Base-by-base conservation (phyloP, 2,797 vertebrate genomes). In the Echiichthys vipera region DNA sequence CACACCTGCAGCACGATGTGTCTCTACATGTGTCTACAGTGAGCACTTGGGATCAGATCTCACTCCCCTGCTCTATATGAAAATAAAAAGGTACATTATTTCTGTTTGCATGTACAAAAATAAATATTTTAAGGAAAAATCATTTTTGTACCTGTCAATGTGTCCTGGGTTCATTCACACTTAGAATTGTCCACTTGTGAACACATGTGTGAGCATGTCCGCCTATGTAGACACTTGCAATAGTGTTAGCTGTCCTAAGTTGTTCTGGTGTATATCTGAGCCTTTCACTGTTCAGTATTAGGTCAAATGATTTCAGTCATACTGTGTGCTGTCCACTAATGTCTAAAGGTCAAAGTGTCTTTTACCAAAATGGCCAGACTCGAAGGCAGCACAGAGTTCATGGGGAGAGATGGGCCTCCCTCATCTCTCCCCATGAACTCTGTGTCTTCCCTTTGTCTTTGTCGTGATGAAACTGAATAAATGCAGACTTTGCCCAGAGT, bases 351-450 rank as follows among this genome's bases (percentile, higher is more conserved):
- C 18, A 59, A 43, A 29, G 18, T 29, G 8, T 27, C n/a, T 6
- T n/a, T 24, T 54, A 36, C n/a, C 37, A 18, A 3, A 58, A n/a
- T 42, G 55, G 55, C 55, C 55, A 18, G 8, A 57, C 54, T 57
- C 12, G 18, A 53, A 53, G 50, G 29, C 50, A 36, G 34, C 7
- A 25, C 54, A 20, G n/a, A n/a, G n/a, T n/a, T n/a, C n/a, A n/a
- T n/a, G n/a, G n/a, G n/a, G n/a, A n/a, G n/a, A n/a, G n/a, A n/a
- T n/a, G n/a, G n/a, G 18, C 51, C 51, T 56, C 9, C 36, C 22
- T 18, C 17, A n/a, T 45, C 15, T 27, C 30, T 49, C 32, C n/a
- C 27, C 18, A 29, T 30, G 25, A 59, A 46, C 2, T 18, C 53
- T 24, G 34, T 53, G 57, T 61, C 39, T 32, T 47, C 34, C 47